phyloP scores from a whole-genome alignment of 2,888 invertebrate species.

The Yponomeuta sedellus region DNA sequence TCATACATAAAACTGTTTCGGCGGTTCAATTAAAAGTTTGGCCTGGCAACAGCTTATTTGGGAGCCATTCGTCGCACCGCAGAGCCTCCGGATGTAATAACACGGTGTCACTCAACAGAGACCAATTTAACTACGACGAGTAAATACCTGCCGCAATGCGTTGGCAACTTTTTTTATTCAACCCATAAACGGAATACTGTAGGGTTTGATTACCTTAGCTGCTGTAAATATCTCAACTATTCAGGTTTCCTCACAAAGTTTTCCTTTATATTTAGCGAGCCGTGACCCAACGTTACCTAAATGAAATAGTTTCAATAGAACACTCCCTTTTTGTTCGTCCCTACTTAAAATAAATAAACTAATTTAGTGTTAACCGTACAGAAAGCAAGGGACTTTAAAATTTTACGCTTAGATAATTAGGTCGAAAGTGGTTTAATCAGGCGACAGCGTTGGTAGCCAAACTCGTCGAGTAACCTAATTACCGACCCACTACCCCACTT shows the following conservation, averaged over 20 bases:
- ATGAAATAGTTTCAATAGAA: neutral
- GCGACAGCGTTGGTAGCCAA: slow-evolving; percentile 25
- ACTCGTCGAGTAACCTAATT: neutral
- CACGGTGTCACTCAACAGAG: slow-evolving; percentile 32
- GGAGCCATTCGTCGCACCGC: slow-evolving; percentile 21
- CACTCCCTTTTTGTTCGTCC: neutral
- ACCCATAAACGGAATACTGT: too few relatives aligned
- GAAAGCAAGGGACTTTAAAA: slow-evolving; percentile 29
- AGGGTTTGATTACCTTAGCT: too few relatives aligned
- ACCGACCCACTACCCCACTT: neutral
- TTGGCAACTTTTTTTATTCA: neutral
- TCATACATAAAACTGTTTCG: slow-evolving; percentile 34
- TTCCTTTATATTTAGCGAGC: neutral
- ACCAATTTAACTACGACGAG: neutral
- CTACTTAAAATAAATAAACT: neutral
- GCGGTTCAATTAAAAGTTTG: slow-evolving; percentile 53
- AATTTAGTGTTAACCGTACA: slow-evolving; percentile 5
- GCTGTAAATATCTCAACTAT: too few relatives aligned
- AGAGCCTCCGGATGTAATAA: slow-evolving; percentile 9
- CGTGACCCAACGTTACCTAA: neutral
- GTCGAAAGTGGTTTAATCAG: slow-evolving; percentile 44
- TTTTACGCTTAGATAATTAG: slow-evolving; percentile 39
- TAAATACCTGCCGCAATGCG: neutral
- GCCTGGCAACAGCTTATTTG: slow-evolving; percentile 34
- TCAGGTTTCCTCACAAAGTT: too few relatives aligned